These are phyloP conservation scores for Ctenopoma multispine DNA, from an alignment of 2,797 vertebrate species.

Conservation along the genomic window DNA sequence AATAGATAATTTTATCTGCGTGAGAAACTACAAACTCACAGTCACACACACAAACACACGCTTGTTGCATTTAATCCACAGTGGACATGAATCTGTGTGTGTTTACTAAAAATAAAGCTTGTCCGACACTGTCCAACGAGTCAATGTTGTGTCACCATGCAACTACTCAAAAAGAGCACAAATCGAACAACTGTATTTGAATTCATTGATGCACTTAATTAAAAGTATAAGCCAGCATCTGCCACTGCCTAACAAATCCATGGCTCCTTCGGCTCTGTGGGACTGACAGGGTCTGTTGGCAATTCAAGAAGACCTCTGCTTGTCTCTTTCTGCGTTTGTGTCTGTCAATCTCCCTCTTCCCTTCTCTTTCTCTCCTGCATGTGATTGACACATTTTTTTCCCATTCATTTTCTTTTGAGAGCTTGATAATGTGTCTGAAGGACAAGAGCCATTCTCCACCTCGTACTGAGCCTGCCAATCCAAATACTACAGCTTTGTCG, in stretches of 20 bases:
- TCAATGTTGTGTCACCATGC: conserved; percentile 13
- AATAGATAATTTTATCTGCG: conserved; percentile 18
- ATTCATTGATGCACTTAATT: conserved; percentile 38
- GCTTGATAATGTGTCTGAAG: conserved; percentile 62
- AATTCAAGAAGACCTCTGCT: conserved; percentile 51
- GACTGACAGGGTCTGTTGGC: conserved; percentile 50
- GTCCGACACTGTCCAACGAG: background rate
- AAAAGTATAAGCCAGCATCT: conserved; percentile 43
- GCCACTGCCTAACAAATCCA: conserved; percentile 24
- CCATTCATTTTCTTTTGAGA: conserved; percentile 47
- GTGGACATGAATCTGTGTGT: conserved; percentile 22
- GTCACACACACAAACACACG: background rate
- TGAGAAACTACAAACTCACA: background rate
- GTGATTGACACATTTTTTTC: conserved; percentile 62
- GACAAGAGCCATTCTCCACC: conserved; percentile 48
- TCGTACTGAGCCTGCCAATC: conserved; percentile 28
- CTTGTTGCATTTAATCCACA: background rate
- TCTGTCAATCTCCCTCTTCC: conserved; percentile 47
- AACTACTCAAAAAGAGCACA: conserved; percentile 11
- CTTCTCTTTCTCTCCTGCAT: conserved; percentile 23
- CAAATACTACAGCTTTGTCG: conserved; percentile 25
- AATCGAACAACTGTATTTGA: conserved; percentile 6
- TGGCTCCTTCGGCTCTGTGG: conserved; percentile 1
- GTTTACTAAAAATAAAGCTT: conserved; percentile 5
- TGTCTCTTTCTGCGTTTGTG: conserved; percentile 38